A percentile compares a stretch with the other conserved stretches of the same genome.
Evolutionary conservation across 2,797 vertebrate genomes (phyloP).

Genomic region (Phrynocephalus vlangalii): DNA sequence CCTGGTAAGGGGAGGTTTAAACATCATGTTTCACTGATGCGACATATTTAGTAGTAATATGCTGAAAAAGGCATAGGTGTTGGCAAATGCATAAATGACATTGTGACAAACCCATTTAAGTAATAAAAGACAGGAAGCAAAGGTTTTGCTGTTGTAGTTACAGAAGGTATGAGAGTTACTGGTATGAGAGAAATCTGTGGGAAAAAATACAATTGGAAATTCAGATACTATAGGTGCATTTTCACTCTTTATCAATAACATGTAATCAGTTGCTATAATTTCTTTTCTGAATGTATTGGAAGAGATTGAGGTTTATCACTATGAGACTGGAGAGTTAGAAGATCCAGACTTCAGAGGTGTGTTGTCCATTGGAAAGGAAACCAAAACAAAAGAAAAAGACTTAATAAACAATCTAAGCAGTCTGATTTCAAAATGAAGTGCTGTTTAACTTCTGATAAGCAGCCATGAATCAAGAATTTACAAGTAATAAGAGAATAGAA

Average conservation of each 20-base stretch:
- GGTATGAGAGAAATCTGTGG: background rate
- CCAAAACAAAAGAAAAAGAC: too few species aligned
- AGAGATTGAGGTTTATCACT: background rate
- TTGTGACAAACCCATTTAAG: background rate
- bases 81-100: background rate
- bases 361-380: too few species aligned
- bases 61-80: background rate
- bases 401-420: too few species aligned
- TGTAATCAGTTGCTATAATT: background rate
- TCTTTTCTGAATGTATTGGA: background rate
- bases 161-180: background rate
- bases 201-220: background rate
- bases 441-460: too few species aligned
- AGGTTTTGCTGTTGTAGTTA: background rate
- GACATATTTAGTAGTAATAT: background rate
- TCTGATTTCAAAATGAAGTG: too few species aligned
- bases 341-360: too few species aligned
- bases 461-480: too few species aligned
- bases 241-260: background rate
- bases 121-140: background rate
- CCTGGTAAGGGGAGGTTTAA: constrained; percentile 1
- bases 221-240: background rate
- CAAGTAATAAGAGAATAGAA: too few species aligned
- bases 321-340: too few species aligned
- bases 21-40: constrained; percentile 1